phyloP scores from a whole-genome alignment of 2,797 vertebrate genomes.

The Petrocephalus sullivani region DNA sequence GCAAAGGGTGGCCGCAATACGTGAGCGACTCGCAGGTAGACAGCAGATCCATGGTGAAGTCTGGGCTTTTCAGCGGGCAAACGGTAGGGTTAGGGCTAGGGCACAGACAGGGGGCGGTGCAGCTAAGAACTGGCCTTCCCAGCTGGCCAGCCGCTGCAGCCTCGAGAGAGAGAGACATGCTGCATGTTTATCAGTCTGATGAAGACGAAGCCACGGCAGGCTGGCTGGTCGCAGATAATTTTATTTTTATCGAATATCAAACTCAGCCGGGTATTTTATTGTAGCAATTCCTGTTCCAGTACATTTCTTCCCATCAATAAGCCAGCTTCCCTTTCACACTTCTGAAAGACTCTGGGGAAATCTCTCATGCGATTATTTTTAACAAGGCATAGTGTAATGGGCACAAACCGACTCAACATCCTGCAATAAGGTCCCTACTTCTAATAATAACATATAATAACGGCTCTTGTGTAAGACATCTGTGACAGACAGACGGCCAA shows the following conservation, averaged over 20 bases:
- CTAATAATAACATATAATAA: not conserved
- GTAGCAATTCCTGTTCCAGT: not conserved
- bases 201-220: not conserved
- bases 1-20: not conserved
- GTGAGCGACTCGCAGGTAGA: not conserved
- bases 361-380: conserved; percentile 6
- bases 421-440: not conserved
- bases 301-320: not conserved
- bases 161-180: not conserved
- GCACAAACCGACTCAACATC: not conserved
- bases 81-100: no score
- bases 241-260: conserved; percentile 9
- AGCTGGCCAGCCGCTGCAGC: not conserved
- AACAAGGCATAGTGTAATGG: not conserved
- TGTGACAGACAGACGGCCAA: not conserved
- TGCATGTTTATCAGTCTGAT: not conserved
- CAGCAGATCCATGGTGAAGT: not conserved
- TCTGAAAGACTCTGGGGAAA: not conserved
- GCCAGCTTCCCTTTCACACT: not conserved
- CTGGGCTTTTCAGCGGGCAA: not conserved
- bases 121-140: not conserved
- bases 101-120: not conserved
- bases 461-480: not conserved
- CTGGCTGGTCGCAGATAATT: not conserved
- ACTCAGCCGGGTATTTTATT: not conserved